phyloP scores from a whole-genome alignment of 2,888 invertebrate genomes.

The Notocelia uddmanniana region DNA sequence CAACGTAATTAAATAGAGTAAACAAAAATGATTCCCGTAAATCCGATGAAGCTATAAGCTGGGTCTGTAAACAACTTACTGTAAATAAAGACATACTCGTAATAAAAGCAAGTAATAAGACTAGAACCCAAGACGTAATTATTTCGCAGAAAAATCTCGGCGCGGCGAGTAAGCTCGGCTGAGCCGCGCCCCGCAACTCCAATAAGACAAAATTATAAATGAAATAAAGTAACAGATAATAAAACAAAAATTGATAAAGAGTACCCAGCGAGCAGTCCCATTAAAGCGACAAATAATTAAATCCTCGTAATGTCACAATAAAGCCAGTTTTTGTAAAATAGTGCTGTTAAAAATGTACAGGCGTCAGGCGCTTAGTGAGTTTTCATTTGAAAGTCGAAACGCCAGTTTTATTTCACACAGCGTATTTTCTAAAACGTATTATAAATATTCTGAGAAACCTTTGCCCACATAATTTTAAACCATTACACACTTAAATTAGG shows the following conservation, averaged over 20 bases:
- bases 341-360: slow-evolving; percentile 1
- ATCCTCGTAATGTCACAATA: slow-evolving; percentile 3
- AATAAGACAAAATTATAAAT: slow-evolving; percentile 1
- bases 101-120: slow-evolving; percentile 35
- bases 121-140: slow-evolving; percentile 30
- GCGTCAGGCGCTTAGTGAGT: slow-evolving; percentile 2
- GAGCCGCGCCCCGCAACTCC: background rate
- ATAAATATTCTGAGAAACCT: background rate
- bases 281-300: background rate
- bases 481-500: slow-evolving; percentile 10
- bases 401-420: background rate
- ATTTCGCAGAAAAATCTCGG: slow-evolving; percentile 23
- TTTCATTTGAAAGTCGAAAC: background rate
- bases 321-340: background rate
- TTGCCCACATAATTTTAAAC: too few species aligned
- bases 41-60: slow-evolving; percentile 2
- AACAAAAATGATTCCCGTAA: background rate
- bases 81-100: slow-evolving; percentile 30
- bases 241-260: slow-evolving; percentile 5
- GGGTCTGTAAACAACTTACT: slow-evolving; percentile 17
- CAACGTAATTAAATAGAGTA: background rate
- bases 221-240: slow-evolving; percentile 10
- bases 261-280: background rate
- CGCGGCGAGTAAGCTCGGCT: slow-evolving; percentile 18
- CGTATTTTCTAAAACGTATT: background rate